phyloP scores from a whole-genome alignment of 2,888 invertebrate species.

The Cancer borealis region DNA sequence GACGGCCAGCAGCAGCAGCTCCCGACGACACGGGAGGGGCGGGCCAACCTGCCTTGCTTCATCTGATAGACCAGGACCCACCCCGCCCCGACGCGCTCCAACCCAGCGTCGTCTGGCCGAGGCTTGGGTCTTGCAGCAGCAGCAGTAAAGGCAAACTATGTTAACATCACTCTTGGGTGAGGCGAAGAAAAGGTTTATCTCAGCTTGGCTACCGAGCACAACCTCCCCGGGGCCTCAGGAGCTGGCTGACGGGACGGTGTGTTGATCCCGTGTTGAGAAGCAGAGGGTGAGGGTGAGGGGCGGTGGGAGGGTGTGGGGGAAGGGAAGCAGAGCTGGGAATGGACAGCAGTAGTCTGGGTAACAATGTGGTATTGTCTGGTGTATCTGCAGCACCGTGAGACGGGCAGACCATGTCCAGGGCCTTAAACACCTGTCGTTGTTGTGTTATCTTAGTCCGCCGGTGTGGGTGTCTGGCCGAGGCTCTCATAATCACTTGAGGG shows the following conservation, averaged over 20 bases:
- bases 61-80: not conserved
- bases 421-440: not conserved
- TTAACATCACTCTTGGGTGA: not conserved
- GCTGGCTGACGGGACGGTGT: not conserved
- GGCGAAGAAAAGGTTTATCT: constrained; percentile 1
- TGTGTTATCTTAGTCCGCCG: not conserved
- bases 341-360: not conserved
- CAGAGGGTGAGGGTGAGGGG: not conserved
- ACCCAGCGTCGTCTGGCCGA: not conserved
- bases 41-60: not conserved
- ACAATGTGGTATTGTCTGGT: not conserved
- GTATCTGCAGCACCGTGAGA: no score
- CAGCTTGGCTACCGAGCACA: not conserved
- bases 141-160: not conserved
- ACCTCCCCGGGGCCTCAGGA: not conserved
- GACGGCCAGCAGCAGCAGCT: not conserved
- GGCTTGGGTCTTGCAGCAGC: not conserved
- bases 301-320: not conserved
- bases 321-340: not conserved
- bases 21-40: constrained; percentile 22
- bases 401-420: not conserved
- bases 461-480: not conserved
- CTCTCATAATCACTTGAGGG: not conserved
- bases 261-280: not conserved
- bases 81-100: not conserved